Evolutionary conservation across 2,113 vertebrate genomes (phyloP).

Genomic region (Cathartes aura): DNA sequence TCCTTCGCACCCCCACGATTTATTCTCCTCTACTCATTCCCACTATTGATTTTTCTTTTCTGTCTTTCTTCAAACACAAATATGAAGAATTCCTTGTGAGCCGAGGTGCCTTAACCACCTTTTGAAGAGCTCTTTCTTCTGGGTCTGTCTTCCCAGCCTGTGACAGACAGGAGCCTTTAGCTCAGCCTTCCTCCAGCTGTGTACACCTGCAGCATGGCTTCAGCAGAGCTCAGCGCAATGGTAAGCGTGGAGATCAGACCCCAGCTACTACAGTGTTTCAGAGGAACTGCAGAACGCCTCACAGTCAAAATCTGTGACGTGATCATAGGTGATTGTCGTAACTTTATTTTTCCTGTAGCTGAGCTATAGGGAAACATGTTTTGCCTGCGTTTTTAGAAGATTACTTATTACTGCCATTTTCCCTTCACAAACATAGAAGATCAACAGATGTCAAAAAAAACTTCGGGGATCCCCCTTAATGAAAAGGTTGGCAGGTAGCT

Average conservation of each 20-base stretch:
- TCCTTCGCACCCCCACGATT: not conserved
- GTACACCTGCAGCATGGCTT: fast-evolving
- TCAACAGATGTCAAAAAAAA: not conserved
- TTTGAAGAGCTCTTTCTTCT: not conserved
- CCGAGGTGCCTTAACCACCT: not conserved
- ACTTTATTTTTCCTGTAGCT: not conserved
- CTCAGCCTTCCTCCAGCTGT: not conserved
- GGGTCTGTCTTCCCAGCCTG: not conserved
- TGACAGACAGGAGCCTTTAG: not conserved
- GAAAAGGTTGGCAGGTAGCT: not conserved
- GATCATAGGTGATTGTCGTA: fast-evolving
- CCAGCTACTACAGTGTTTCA: not conserved
- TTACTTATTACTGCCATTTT: not conserved
- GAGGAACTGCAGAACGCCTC: not conserved
- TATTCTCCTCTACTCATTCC: not conserved
- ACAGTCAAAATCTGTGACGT: not conserved
- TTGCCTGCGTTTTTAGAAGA: not conserved
- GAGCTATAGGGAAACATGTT: not conserved
- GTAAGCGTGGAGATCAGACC: fast-evolving
- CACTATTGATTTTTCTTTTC: not conserved
- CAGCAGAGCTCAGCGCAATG: not conserved
- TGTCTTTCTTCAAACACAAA: not conserved
- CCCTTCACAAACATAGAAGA: not conserved
- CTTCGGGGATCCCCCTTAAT: not conserved
- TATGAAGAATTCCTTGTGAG: not conserved